Percentiles rank a stretch among this genome's conserved stretches.
phyloP scores from a whole-genome alignment of 2,113 vertebrate species.

The Charadrius vociferus region DNA sequence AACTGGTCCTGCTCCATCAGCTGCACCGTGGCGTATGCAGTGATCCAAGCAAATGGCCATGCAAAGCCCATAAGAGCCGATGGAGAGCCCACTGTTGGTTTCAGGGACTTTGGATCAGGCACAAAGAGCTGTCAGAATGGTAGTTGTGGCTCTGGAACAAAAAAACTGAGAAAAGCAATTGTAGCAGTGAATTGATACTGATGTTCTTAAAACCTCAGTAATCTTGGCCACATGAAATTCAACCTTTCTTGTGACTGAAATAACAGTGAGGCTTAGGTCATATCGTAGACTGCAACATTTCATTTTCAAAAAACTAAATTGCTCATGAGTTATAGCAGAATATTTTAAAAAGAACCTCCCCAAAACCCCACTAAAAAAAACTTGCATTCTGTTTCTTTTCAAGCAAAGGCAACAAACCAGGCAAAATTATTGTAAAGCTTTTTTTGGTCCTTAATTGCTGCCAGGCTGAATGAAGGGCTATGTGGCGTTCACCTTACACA shows the following conservation, averaged over 20 bases:
- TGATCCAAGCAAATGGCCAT: not conserved
- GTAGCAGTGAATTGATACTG: not conserved
- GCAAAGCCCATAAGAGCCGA: not conserved
- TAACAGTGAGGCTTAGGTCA: conserved; percentile 35
- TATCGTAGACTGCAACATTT: not conserved
- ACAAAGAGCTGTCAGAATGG: not conserved
- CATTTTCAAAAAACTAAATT: conserved; percentile 37
- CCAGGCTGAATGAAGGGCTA: not conserved
- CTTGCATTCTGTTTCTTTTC: conserved; percentile 24
- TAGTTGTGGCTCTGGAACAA: not conserved
- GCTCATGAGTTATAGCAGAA: conserved; percentile 16
- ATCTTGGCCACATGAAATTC: conserved; percentile 32
- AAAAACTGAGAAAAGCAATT: conserved; percentile 8
- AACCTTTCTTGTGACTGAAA: conserved; percentile 31
- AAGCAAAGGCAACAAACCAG: not conserved
- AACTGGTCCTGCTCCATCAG: not conserved
- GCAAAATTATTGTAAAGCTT: not conserved
- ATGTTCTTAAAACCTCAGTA: conserved; percentile 45
- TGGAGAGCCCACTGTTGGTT: not conserved
- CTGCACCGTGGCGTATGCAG: not conserved
- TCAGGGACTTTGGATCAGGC: conserved; percentile 1
- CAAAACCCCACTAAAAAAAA: not conserved
- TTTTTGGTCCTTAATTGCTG: not conserved
- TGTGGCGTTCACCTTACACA: not conserved
- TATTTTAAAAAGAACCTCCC: not conserved